phyloP scores from a whole-genome alignment of 2,113 vertebrate species.

The Abramis brama region DNA sequence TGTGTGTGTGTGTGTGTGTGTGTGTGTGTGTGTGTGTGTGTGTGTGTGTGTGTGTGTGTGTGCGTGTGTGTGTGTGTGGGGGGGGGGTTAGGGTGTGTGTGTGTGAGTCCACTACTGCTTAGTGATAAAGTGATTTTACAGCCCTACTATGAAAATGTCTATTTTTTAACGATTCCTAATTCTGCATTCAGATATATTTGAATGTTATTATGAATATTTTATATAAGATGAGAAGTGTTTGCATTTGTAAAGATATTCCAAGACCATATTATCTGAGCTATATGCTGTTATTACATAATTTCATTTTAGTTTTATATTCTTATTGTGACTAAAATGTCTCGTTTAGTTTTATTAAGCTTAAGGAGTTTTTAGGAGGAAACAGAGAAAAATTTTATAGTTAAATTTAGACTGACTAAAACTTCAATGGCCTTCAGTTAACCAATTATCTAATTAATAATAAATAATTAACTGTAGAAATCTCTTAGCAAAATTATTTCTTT shows the following conservation, averaged over 20 bases:
- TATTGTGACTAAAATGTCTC: not conserved
- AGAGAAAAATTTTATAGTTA: not conserved
- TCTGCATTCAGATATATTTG: not conserved
- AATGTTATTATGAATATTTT: not conserved
- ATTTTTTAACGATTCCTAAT: not conserved
- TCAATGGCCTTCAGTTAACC: not conserved
- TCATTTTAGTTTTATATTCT: not conserved
- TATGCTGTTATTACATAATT: not conserved
- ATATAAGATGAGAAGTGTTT: not conserved
- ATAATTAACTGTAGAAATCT: not conserved
- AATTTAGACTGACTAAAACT: not conserved
- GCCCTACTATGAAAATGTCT: not conserved
- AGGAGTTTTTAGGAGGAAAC: not conserved
- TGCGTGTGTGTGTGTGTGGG: fast-evolving
- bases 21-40: no score
- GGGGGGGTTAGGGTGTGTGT: no score
- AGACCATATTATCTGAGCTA: not conserved
- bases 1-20: no score
- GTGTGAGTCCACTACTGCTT: not conserved
- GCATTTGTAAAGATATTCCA: not conserved
- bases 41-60: no score
- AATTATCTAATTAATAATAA: no score
- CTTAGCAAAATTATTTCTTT: not conserved
- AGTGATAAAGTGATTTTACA: not conserved
- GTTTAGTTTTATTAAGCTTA: not conserved